Evolutionary conservation across 2,888 invertebrate species (phyloP), one percentile per base, ranked within the genome.

Genomic region (Plagodis pulveraria): DNA sequence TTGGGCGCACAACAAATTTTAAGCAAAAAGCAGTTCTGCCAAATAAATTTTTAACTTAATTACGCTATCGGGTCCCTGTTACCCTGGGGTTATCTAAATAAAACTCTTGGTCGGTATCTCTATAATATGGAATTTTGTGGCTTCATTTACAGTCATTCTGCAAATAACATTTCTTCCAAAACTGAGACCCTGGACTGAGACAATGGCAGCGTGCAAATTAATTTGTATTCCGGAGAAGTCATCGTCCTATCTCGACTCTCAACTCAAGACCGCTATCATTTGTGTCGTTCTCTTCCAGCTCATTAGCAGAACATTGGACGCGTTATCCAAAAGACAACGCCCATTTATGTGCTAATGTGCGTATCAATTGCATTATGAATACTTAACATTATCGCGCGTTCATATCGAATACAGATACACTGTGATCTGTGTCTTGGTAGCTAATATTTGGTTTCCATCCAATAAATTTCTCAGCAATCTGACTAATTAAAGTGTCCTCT

Each of bases 11-110:
- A 59, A 55, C 65, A 69, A 72, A 76, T 71, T n/a, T 64, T 68
- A 76, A 74, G 69, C 72, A 72, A 71, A 77, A 72, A 70, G 69
- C 68, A 66, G 72, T 73, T 64, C 66, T 72, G 62, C 69, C 58
- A 70, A 73, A 76, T 76, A 72, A 72, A 74, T 74, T 74, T 74
- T 76, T 66, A 69, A 73, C 81, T 80, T 81, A 82, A 82, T 82
- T 78, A 75, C 73, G 70, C 74, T 75, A 42, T 12, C 42, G 5
- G 42, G 10, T n/a, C n/a, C 42, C 12, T 74, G 76, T 75, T 70
- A 57, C 53, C 58, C 53, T 47, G 61, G 66, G 67, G 72, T 68
- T 73, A 74, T 67, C 69, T 71, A 67, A 74, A 78, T 75, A 69
- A 72, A 55, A 68, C 63, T 65, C 71, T 74, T 72, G 71, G 73